Conservation (phyloP, 2,888 invertebrate genomes). For the Macroteleia sp. region DNA sequence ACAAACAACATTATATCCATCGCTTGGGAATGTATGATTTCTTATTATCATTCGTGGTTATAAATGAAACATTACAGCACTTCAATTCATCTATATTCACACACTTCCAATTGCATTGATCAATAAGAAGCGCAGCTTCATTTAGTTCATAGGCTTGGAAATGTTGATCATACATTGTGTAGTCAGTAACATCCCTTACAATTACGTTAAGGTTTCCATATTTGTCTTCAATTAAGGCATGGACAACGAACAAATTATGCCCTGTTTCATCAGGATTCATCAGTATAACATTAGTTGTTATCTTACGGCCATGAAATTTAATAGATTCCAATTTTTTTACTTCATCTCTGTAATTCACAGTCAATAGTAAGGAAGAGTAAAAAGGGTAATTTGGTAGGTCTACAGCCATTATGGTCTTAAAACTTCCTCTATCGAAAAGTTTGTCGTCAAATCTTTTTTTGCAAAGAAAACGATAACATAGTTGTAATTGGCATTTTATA, state of each 20-base stretch:
- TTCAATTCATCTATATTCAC: too few relatives aligned
- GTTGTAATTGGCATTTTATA: slow-evolving; percentile 25
- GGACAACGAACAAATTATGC: slow-evolving; percentile 9
- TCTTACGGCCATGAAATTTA: slow-evolving; percentile 13
- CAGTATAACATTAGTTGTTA: slow-evolving; percentile 20
- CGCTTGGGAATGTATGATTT: too few relatives aligned
- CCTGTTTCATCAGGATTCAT: slow-evolving; percentile 27
- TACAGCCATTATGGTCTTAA: slow-evolving; percentile 6
- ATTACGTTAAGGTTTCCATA: too few relatives aligned
- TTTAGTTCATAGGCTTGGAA: too few relatives aligned
- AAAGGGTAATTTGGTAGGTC: slow-evolving; percentile 18
- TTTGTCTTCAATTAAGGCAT: slow-evolving; percentile 9
- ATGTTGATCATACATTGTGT: too few relatives aligned
- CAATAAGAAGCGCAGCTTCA: too few relatives aligned
- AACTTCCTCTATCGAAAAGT: slow-evolving; percentile 19
- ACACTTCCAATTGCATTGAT: too few relatives aligned
- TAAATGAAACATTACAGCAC: too few relatives aligned
- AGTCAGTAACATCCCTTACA: too few relatives aligned
- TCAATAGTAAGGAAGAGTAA: background rate
- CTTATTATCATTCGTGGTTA: too few relatives aligned
- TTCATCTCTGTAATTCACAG: background rate
- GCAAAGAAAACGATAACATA: slow-evolving; percentile 18
- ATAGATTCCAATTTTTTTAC: slow-evolving; percentile 21
- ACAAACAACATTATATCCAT: too few relatives aligned
- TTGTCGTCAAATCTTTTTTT: slow-evolving; percentile 18